Evolutionary conservation across 2,888 invertebrate genomes (phyloP), one percentile per base, ranked within the genome.

Genomic region (Rhaphigaster nebulosa): DNA sequence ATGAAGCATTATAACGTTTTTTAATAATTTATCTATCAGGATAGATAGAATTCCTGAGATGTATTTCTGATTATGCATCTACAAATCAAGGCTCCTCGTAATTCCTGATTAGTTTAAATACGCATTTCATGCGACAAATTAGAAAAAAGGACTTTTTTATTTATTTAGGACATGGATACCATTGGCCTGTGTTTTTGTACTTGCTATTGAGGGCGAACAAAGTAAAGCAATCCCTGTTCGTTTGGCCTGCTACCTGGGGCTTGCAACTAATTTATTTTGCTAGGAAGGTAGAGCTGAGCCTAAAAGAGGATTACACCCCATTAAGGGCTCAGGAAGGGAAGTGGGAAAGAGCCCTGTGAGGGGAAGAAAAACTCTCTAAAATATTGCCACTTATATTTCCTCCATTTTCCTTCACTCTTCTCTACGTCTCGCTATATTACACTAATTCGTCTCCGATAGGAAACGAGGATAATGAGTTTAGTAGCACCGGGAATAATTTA

Each of bases 331-430:
- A 88, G 60, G 23, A 41, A n/a, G 60, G 88, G 87, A 87, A 87
- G 87, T 87, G 87, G 88, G 88, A 60, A 88, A 60, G 56, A 60
- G 88, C 41, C 34, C 60, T 26, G 26, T 12, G 15, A n/a, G 38
- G 88, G 56, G 41, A 88, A 60, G 88, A 88, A 88, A 88, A 88
- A 88, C 88, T 88, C 88, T 41, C 56, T 41, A 65, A 88, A 88
- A 88, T 88, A 88, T 88, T 88, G 60, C 88, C 88, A 88, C 88
- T 88, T 88, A 88, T 88, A 88, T 88, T 88, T 88, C 60, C 88
- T 38, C 45, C 45, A 45, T n/a, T 84, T n/a, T 80, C 80, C 41
- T 38, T 23, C 80, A 34, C 84, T 38, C 45, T 50, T n/a, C 84
- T 12, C 84, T 23, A 8, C 70, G 20, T 38, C 84, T 26, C 15